Percentiles rank a stretch among this genome's conserved stretches.
Evolutionary conservation across 2,113 vertebrate genomes (phyloP).

Genomic region (Atrichornis clamosus): DNA sequence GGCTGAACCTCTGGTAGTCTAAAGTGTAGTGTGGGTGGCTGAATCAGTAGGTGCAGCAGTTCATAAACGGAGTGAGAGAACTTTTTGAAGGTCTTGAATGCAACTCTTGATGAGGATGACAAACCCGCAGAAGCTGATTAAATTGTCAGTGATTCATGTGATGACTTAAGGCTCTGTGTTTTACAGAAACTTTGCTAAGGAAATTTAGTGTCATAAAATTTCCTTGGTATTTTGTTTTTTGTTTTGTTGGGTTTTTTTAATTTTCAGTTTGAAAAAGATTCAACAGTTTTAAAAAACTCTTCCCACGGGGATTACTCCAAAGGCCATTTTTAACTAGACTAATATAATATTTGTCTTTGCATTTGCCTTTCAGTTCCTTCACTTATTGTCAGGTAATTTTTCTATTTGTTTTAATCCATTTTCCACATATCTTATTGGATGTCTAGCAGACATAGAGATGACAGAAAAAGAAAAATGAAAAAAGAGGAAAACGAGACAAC

Average conservation of each 20-base stretch:
- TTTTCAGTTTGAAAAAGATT: neutral
- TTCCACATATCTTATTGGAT: neutral
- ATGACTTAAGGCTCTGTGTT: slow-evolving; percentile 55
- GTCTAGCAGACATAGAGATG: neutral
- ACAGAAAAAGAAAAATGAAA: neutral
- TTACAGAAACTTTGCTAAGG: slow-evolving; percentile 44
- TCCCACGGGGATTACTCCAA: neutral
- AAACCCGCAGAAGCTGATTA: slow-evolving; percentile 66
- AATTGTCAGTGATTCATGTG: slow-evolving; percentile 69
- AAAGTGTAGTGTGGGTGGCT: slow-evolving; percentile 37
- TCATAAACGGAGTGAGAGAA: slow-evolving; percentile 4
- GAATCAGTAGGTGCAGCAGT: slow-evolving; percentile 33
- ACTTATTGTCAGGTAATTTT: neutral
- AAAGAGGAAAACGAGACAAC: neutral
- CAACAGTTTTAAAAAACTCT: neutral
- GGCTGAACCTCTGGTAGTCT: neutral
- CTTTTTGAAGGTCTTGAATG: slow-evolving; percentile 56
- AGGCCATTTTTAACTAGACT: neutral
- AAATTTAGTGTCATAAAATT: slow-evolving; percentile 21
- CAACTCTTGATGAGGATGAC: slow-evolving; percentile 56
- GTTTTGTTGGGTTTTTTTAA: neutral
- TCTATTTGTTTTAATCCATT: neutral
- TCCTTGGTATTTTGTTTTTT: neutral
- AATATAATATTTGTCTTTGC: neutral
- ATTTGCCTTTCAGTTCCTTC: neutral